Conservation (phyloP, 2,113 vertebrate species). For the Clarias batrachus region DNA sequence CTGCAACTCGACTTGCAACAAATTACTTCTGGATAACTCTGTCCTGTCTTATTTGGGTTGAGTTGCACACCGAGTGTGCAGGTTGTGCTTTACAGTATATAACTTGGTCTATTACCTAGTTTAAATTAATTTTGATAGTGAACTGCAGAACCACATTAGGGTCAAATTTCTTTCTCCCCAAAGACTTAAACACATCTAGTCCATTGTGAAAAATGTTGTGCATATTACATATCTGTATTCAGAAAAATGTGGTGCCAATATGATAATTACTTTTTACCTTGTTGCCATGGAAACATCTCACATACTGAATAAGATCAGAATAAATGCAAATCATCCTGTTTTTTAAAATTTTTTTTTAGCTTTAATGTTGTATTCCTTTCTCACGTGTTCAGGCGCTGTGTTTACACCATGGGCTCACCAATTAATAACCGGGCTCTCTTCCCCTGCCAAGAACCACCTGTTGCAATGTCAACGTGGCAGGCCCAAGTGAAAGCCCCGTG, state of each 20-base stretch:
- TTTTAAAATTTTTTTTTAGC: too few species aligned
- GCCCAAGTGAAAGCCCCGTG: constrained; percentile 81
- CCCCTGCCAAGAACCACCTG: constrained; percentile 95
- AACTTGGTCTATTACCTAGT: neutral
- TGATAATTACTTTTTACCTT: neutral
- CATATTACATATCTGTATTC: neutral
- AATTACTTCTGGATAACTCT: neutral
- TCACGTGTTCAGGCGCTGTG: constrained; percentile 80
- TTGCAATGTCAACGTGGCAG: constrained; percentile 98
- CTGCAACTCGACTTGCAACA: neutral
- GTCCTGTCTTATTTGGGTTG: neutral
- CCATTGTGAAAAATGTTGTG: neutral
- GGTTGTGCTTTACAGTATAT: neutral
- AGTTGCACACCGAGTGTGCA: neutral
- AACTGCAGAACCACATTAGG: neutral
- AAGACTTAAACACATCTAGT: neutral
- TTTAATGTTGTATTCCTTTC: neutral
- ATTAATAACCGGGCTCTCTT: constrained; percentile 99
- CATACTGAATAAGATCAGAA: neutral
- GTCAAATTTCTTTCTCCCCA: neutral
- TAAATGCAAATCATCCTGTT: neutral
- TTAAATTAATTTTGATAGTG: neutral
- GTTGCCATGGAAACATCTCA: neutral
- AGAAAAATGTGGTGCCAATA: neutral
- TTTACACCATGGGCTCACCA: constrained; percentile 92